Base-by-base conservation (phyloP, 2,797 vertebrate species). In the Anabas testudineus region DNA sequence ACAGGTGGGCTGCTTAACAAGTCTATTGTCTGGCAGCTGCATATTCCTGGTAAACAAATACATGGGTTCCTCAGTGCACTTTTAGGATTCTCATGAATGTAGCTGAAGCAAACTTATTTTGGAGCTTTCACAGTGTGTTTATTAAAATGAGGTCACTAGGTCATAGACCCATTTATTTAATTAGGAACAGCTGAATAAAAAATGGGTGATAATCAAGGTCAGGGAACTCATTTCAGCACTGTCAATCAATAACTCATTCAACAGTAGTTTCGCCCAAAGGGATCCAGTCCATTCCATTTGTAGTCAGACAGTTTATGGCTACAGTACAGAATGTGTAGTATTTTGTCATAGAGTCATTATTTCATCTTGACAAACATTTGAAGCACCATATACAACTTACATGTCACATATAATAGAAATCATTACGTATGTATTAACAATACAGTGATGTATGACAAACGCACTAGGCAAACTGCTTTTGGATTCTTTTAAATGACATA, bases 121-220 rank as follows among this genome's bases (percentile, higher is more conserved):
- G 76, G 74, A 80, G 69, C 69, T 62, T 69, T 77, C 47, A 48
- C 68, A 62, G 75, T 76, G 75, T 70, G 67, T 75, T 76, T 65
- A 61, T 78, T 59, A 80, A 87, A 95, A 94, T 71, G 86, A 91
- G 93, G 92, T 93, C 93, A 94, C 85, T 93, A 83, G 92, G 90
- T 93, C 86, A 81, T 86, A 78, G 91, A 87, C 91, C 90, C 91
- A 92, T 92, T 94, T 94, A 93, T 94, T 94, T 93, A 94, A 94
- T 94, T 93, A 92, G 93, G 82, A 91, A 84, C 79, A 78, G 88
- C 83, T 91, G 89, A 92, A 92, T 88, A 90, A 87, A 90, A 93
- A 93, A 92, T 86, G 88, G 88, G 86, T 92, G 86, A 91, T 89
- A 94, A 94, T 93, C 90, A 93, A 90, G 90, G 91, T 83, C 88